phyloP scores from a whole-genome alignment of 2,888 invertebrate genomes.

The Trichopria drosophilae region DNA sequence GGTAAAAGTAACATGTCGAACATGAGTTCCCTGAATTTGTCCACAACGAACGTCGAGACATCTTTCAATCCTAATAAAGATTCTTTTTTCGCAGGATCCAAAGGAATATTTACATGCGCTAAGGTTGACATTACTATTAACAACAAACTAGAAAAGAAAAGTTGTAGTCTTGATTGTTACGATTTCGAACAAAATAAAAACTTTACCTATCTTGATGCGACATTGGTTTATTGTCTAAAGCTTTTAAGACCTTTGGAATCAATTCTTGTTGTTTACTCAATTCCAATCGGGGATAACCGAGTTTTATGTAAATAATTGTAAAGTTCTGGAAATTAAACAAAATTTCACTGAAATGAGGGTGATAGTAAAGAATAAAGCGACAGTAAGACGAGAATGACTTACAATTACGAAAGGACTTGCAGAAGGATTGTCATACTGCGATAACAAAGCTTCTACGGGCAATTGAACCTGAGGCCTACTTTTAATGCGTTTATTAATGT shows the following conservation, averaged over 20 bases:
- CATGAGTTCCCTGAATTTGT: slow-evolving; percentile 74
- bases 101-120: slow-evolving; percentile 70
- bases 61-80: slow-evolving; percentile 72
- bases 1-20: slow-evolving; percentile 83
- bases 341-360: neutral
- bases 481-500: slow-evolving; percentile 87
- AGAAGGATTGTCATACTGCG: slow-evolving; percentile 77
- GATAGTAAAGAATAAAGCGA: slow-evolving; percentile 9
- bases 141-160: slow-evolving; percentile 66
- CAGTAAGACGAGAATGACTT: too few relatives aligned
- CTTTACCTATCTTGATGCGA: slow-evolving; percentile 81
- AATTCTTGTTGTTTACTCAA: slow-evolving; percentile 74
- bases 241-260: slow-evolving; percentile 74
- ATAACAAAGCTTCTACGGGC: slow-evolving; percentile 80
- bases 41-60: slow-evolving; percentile 67
- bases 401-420: slow-evolving; percentile 80
- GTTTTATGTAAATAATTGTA: slow-evolving; percentile 88
- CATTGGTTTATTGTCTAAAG: slow-evolving; percentile 78
- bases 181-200: slow-evolving; percentile 4
- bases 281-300: slow-evolving; percentile 84
- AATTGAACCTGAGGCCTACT: slow-evolving; percentile 81
- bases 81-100: slow-evolving; percentile 66
- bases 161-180: slow-evolving; percentile 8
- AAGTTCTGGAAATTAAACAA: slow-evolving; percentile 73
- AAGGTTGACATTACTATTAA: slow-evolving; percentile 79